These are phyloP conservation scores for Ophion ventricosus DNA, from an alignment of 2,888 invertebrate species.

Conservation along the genomic window DNA sequence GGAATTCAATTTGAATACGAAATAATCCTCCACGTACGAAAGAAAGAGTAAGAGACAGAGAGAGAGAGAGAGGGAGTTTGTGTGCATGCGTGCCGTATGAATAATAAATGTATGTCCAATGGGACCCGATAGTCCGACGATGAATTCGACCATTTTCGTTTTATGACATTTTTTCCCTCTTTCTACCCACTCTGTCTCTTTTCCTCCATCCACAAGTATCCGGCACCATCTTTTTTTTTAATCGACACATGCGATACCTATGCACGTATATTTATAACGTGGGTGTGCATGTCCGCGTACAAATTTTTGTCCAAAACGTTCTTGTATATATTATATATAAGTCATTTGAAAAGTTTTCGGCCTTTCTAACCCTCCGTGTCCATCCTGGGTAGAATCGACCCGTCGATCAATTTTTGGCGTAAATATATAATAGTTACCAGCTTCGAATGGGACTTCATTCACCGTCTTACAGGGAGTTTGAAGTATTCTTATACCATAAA, in stretches of 20 bases:
- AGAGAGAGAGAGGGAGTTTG: no score
- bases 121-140: conserved; percentile 10
- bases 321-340: no score
- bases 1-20: conserved; percentile 21
- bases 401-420: no score
- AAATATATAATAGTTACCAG: no score
- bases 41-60: background rate
- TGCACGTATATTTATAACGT: conserved; percentile 12
- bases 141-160: conserved; percentile 16
- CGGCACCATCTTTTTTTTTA: background rate
- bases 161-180: conserved; percentile 13
- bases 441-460: no score
- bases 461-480: no score
- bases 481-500: no score
- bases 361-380: no score
- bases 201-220: background rate
- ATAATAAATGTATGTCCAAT: conserved; percentile 25
- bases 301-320: no score
- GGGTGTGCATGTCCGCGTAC: background rate
- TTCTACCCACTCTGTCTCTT: background rate
- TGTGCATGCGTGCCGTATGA: background rate
- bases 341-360: no score
- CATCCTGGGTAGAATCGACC: no score
- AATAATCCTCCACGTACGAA: background rate
- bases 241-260: background rate